Conservation (phyloP, 1,140 invertebrate species). For the Mylabris phalerata region DNA sequence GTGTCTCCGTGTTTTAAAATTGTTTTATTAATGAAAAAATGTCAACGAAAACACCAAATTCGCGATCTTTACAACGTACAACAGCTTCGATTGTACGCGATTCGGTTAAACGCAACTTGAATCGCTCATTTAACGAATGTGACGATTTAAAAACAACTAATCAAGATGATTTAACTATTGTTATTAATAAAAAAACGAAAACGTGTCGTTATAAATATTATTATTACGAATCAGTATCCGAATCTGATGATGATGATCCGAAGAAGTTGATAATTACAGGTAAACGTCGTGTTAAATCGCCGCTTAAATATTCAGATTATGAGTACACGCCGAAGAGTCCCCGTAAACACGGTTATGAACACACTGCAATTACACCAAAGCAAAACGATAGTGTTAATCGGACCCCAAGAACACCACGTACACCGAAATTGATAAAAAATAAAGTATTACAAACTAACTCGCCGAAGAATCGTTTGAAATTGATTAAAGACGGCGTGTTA, state of each 20-base stretch:
- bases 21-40: too few relatives aligned
- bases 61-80: too few relatives aligned
- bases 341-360: slow-evolving; percentile 1
- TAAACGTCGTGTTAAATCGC: slow-evolving; percentile 4
- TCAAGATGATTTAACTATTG: not conserved
- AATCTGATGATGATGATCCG: not conserved
- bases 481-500: slow-evolving; percentile 33
- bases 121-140: slow-evolving; percentile 5
- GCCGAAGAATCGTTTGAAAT: slow-evolving; percentile 13
- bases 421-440: not conserved
- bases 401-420: slow-evolving; percentile 5
- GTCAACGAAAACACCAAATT: too few relatives aligned
- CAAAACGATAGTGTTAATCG: not conserved
- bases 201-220: slow-evolving; percentile 4
- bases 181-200: slow-evolving; percentile 3
- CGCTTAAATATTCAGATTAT: not conserved
- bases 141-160: not conserved
- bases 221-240: slow-evolving; percentile 2
- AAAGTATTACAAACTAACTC: not conserved
- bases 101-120: slow-evolving; percentile 8
- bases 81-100: not conserved
- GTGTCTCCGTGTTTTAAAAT: too few relatives aligned
- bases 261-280: not conserved
- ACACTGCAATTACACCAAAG: not conserved
- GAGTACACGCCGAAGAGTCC: not conserved